Base-by-base conservation (phyloP, 2,797 vertebrate species). In the Hylomyscus alleni region DNA sequence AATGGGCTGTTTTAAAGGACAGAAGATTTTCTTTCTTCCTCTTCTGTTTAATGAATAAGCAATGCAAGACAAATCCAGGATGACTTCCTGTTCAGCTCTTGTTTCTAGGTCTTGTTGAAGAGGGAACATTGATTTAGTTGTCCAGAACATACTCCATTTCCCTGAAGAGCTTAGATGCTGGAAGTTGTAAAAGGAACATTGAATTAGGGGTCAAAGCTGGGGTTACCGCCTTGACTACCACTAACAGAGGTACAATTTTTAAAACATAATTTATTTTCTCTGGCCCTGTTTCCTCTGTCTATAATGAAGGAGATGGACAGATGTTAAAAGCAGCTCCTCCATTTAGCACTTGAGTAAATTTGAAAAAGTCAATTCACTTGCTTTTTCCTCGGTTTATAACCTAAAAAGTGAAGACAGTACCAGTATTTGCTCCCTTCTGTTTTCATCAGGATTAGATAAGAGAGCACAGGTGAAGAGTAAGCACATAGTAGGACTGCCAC, bases 41-140 rank as follows among this genome's bases (percentile, higher is more conserved):
- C 92, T 92, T 73, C 81, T 58, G 92, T 96, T 97, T 95, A 94
- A 95, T 97, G 62, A 96, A 88, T 90, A 95, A 95, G 84, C 47
- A 84, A 93, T 93, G 73, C 60, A 93, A 93, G 69, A 89, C 58
- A 95, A 93, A 95, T 72, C n/a, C 82, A 97, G 93, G 87, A 81
- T 89, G 58, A 92, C 60, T 97, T 97, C 75, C 75, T 76, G 76
- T 52, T 95, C 4, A 0, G n/a, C 67, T 94, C 94, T 96, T 95
- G 54, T 77, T 94, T 95, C 86, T 90, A 92, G 26, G 17, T 77
- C 81, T 95, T 97, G 34, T 54, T 96, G 80, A 93, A 93, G 85
- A 93, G 89, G 93, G 69, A 91, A 72, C 91, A 96, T 97, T 97
- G 93, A 97, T 95, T 97, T 54, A 65, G 86, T 40, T 91, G 31